Base-by-base conservation (phyloP, 2,888 invertebrate genomes). In the Netelia virgata region DNA sequence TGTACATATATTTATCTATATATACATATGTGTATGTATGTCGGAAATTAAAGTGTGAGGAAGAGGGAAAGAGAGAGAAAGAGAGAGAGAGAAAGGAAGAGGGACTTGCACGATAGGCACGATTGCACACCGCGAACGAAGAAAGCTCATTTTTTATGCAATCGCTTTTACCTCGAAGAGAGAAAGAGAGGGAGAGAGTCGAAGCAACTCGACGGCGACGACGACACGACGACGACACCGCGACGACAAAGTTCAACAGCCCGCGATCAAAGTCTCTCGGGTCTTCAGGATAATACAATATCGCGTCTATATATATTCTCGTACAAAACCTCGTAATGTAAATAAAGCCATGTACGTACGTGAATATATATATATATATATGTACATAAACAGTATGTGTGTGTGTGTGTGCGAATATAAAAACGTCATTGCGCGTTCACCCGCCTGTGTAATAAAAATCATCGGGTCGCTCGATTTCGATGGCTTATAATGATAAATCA, bases 121-220 rank as follows among this genome's bases (percentile, higher is more conserved):
- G 77, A 84, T 81, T 84, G 80, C 84, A 73, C 53, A 63, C 68
- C 63, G 61, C 18, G 55, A 84, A 63, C 63, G 61, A 81, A 77
- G 63, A 84, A 79, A 79, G 50, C 74, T 82, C 81, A 84, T 84
- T 82, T 82, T 84, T 84, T 84, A 84, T 84, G 81, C 84, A 84
- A 81, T 78, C 53, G 74, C 74, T 82, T 78, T 81, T 82, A 66
- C 74, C 70, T 28, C 41, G 11, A n/a, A n/a, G n/a, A n/a, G 70
- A 9, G 61, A 50, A 61, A 14, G 20, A 68, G 16, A 57, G 59
- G 36, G 53, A 61, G 41, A 20, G 16, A 53, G 28, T 16, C 47
- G 11, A 43, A 50, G 16, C 36, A 47, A 18, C 1, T 47, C 72
- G 70, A 57, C 47, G 59, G 23, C 63, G 55, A 47, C 50, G 50